These are phyloP conservation scores for Alaudala cheleensis DNA, from an alignment of 2,113 vertebrate genomes.

Conservation along the genomic window DNA sequence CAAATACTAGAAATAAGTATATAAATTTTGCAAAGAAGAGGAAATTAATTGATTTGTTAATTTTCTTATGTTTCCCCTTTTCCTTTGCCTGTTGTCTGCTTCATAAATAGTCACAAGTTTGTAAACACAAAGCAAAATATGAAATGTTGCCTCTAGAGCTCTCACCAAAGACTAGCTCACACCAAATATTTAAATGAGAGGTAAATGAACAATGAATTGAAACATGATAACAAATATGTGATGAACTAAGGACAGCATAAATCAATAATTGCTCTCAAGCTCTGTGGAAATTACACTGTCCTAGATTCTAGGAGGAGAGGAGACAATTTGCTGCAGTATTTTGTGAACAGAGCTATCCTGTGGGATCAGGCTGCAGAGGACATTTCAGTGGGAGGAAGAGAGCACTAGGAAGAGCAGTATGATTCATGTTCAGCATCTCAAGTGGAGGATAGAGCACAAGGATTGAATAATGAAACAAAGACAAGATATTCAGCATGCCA, in stretches of 20 bases:
- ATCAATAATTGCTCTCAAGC: slow-evolving; percentile 63
- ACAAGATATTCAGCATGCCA: slow-evolving; percentile 90
- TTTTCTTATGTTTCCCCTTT: neutral
- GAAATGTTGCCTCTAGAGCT: slow-evolving; percentile 58
- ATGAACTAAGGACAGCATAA: slow-evolving; percentile 53
- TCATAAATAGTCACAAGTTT: slow-evolving; percentile 38
- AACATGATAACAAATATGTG: slow-evolving; percentile 66
- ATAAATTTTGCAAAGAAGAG: neutral
- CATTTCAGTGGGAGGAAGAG: slow-evolving; percentile 76
- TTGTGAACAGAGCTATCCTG: slow-evolving; percentile 71
- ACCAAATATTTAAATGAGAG: slow-evolving; percentile 68
- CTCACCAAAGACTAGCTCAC: slow-evolving; percentile 46
- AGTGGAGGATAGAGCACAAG: slow-evolving; percentile 85
- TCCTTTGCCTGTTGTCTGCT: neutral
- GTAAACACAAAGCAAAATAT: slow-evolving; percentile 42
- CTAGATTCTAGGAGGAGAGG: slow-evolving; percentile 47
- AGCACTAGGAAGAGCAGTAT: slow-evolving; percentile 75
- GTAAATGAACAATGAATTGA: slow-evolving; percentile 63
- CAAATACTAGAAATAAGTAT: neutral
- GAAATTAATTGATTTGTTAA: neutral
- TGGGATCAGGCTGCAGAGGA: slow-evolving; percentile 79
- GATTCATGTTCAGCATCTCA: slow-evolving; percentile 93
- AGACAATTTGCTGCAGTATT: slow-evolving; percentile 71
- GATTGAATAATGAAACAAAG: slow-evolving; percentile 96
- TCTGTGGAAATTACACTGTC: slow-evolving; percentile 57